These are phyloP conservation scores for Pentalonia nigronervosa DNA, from an alignment of 1,140 invertebrate species.

Conservation along the genomic window DNA sequence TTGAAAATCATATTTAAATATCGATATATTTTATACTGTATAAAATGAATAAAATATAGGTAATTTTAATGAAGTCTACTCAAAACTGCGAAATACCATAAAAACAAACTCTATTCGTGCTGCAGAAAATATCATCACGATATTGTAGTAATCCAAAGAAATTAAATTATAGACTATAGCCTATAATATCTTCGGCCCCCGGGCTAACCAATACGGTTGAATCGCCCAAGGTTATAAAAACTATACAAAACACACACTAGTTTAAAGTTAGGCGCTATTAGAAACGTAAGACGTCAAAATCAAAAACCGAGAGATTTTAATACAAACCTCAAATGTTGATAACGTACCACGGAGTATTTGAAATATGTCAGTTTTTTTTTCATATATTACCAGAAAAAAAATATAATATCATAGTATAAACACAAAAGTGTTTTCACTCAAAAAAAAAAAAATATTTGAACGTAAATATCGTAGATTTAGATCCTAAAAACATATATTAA, in stretches of 20 bases:
- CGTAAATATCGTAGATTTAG: too few species aligned
- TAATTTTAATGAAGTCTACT: background rate
- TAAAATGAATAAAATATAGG: background rate
- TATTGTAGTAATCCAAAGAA: background rate
- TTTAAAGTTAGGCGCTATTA: background rate
- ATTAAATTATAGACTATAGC: conserved; percentile 10
- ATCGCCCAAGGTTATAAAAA: background rate
- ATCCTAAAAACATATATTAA: background rate
- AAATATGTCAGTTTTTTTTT: too few species aligned
- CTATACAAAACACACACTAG: background rate
- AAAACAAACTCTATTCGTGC: background rate
- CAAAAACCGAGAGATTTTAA: background rate
- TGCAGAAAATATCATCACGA: background rate
- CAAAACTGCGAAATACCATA: background rate
- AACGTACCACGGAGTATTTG: too few species aligned
- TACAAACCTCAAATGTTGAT: background rate
- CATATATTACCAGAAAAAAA: too few species aligned
- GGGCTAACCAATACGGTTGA: background rate
- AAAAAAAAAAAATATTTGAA: background rate
- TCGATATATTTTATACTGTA: background rate
- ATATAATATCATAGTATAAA: background rate
- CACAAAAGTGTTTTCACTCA: background rate
- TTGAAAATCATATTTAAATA: background rate
- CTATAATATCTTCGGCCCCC: background rate
- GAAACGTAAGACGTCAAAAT: background rate